phyloP scores from a whole-genome alignment of 2,797 vertebrate genomes.

The Thamnophis elegans region DNA sequence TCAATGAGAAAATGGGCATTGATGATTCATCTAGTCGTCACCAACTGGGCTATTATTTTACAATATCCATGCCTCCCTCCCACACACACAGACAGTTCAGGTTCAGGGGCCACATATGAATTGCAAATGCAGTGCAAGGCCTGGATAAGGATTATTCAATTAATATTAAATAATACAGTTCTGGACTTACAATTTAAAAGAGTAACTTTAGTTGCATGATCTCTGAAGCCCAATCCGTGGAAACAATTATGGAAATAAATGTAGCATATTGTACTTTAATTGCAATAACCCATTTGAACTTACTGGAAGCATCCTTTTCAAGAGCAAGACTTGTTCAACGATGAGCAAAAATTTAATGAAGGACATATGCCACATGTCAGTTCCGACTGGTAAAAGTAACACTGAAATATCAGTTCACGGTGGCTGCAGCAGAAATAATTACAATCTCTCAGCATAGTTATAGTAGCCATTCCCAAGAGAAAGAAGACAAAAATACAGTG shows the following conservation, averaged over 20 bases:
- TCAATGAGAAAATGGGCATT: not conserved
- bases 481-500: not conserved
- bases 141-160: not conserved
- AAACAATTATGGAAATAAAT: not conserved
- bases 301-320: slow-evolving; percentile 11
- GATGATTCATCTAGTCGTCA: not conserved
- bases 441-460: not conserved
- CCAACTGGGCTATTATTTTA: not conserved
- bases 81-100: no score
- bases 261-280: not conserved
- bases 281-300: slow-evolving; percentile 13
- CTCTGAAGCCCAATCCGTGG: not conserved
- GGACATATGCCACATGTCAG: slow-evolving; percentile 33
- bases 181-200: not conserved
- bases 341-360: slow-evolving; percentile 35
- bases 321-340: not conserved
- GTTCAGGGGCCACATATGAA: not conserved
- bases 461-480: not conserved
- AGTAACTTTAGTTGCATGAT: not conserved
- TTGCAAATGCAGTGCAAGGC: not conserved
- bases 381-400: slow-evolving; percentile 4
- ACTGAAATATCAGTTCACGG: slow-evolving; percentile 1
- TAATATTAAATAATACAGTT: not conserved
- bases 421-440: slow-evolving; percentile 1
- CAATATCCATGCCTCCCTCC: not conserved